A percentile compares a stretch with the other conserved stretches of the same genome.
Conservation (phyloP, 2,113 vertebrate species). For the Taurulus bubalis region DNA sequence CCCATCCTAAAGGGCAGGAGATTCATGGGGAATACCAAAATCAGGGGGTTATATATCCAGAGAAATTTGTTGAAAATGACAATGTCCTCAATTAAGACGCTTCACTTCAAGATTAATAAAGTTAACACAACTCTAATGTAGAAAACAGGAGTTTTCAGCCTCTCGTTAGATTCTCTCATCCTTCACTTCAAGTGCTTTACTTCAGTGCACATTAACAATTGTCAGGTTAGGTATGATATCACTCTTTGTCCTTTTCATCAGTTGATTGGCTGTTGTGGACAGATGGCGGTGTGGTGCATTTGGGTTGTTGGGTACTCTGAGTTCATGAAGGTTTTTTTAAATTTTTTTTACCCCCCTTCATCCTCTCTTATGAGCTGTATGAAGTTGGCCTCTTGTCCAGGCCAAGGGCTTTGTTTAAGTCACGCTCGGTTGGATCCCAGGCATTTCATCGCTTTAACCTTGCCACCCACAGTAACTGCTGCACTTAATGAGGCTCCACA, state of each 20-base stretch:
- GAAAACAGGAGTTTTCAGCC: not conserved
- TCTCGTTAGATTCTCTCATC: conserved; percentile 38
- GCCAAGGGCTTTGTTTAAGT: conserved; percentile 92
- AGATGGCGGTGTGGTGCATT: conserved; percentile 82
- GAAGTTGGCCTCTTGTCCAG: conserved; percentile 92
- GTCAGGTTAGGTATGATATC: conserved; percentile 77
- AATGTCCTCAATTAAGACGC: not conserved
- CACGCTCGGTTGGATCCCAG: conserved; percentile 92
- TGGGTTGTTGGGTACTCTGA: conserved; percentile 82
- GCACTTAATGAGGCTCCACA: conserved; percentile 92
- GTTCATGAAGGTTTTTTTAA: conserved; percentile 74
- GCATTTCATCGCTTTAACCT: conserved; percentile 98
- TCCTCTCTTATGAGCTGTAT: conserved; percentile 83
- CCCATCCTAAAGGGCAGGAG: not conserved
- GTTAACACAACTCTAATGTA: not conserved
- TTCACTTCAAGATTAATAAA: not conserved
- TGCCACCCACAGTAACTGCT: conserved; percentile 94
- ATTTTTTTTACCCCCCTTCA: conserved; percentile 60
- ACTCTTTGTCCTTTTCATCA: conserved; percentile 76
- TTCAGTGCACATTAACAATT: conserved; percentile 76
- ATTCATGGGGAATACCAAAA: not conserved
- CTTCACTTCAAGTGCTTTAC: conserved; percentile 70
- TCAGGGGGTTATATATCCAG: not conserved
- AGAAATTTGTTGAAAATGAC: not conserved
- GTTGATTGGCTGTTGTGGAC: conserved; percentile 79